phyloP scores from a whole-genome alignment of 2,888 invertebrate genomes.

The Lasioglossum vierecki region DNA sequence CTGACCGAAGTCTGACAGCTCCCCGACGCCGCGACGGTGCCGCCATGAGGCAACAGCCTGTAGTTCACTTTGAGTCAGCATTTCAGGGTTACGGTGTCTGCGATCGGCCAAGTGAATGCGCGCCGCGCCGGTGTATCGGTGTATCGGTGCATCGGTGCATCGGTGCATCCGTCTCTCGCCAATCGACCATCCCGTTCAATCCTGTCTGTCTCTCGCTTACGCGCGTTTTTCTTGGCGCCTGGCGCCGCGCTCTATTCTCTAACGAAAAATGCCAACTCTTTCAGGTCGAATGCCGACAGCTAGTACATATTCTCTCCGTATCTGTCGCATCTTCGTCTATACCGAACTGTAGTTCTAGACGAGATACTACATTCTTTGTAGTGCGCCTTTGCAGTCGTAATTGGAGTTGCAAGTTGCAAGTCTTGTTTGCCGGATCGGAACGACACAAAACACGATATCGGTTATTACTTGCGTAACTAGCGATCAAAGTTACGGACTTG shows the following conservation, averaged over 20 bases:
- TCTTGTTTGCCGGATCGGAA: no score
- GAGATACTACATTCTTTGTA: no score
- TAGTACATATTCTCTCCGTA: no score
- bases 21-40: not conserved
- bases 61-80: slow-evolving; percentile 8
- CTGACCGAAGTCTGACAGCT: slow-evolving; percentile 57
- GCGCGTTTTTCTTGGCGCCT: not conserved
- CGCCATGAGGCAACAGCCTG: slow-evolving; percentile 7
- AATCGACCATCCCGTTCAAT: not conserved
- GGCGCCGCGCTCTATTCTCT: not conserved
- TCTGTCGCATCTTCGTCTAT: no score
- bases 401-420: no score
- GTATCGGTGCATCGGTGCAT: not conserved
- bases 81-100: slow-evolving; percentile 19
- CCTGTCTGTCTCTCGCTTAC: not conserved
- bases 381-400: no score
- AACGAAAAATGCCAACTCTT: not conserved
- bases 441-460: no score
- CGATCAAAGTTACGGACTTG: no score
- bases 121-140: not conserved
- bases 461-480: no score
- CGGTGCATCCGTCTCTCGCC: not conserved
- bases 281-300: not conserved
- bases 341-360: no score
- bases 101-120: not conserved